phyloP scores from a whole-genome alignment of 2,113 vertebrate genomes.

The Erpornis zantholeuca region DNA sequence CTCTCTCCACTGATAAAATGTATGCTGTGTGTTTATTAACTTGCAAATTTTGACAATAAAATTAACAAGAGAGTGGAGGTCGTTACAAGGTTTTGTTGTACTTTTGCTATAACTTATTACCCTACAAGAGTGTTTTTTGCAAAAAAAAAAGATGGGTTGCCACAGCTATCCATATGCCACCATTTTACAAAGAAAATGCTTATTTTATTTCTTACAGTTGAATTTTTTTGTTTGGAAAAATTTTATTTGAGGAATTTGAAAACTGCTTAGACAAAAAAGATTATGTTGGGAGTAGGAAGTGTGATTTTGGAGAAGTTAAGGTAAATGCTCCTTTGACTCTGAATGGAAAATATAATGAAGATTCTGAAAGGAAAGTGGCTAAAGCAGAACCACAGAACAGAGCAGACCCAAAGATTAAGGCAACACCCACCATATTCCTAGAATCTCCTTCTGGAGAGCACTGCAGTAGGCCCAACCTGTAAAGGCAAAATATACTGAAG shows the following conservation, averaged over 20 bases:
- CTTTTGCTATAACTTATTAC: not conserved
- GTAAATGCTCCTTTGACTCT: not conserved
- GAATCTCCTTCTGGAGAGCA: not conserved
- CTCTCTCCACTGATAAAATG: not conserved
- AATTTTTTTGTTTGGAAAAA: not conserved
- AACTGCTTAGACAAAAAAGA: not conserved
- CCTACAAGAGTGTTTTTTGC: not conserved
- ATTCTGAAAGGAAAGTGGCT: not conserved
- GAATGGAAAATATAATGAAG: not conserved
- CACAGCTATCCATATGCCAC: not conserved
- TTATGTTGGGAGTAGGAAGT: not conserved
- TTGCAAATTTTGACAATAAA: constrained; percentile 26
- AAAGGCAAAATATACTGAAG: not conserved
- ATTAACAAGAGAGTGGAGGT: not conserved
- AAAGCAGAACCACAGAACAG: not conserved
- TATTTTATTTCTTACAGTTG: not conserved
- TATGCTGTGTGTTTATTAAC: not conserved
- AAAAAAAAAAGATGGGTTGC: not conserved
- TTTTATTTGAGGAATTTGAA: not conserved
- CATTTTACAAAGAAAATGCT: not conserved
- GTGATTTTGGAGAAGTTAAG: not conserved
- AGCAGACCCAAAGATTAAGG: not conserved
- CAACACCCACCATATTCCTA: fast-evolving
- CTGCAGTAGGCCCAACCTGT: not conserved
- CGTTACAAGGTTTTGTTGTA: not conserved